A percentile compares a stretch with the other conserved stretches of the same genome.
Evolutionary conservation across 2,888 invertebrate species (phyloP).

Genomic region (Rhamphomyia laevipes): DNA sequence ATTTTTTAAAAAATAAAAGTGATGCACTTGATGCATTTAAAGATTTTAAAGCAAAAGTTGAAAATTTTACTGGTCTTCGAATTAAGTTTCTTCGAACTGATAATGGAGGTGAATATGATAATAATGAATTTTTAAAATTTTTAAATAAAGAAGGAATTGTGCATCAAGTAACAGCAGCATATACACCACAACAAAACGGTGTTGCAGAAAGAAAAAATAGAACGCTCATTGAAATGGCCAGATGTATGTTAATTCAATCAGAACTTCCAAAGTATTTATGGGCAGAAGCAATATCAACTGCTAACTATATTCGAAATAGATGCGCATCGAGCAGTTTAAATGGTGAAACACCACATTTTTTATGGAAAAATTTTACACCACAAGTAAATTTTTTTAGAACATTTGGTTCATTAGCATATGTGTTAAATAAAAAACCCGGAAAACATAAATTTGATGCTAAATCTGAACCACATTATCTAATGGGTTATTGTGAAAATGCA

Average conservation of each 20-base stretch:
- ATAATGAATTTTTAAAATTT: neutral
- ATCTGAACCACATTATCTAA: constrained; percentile 1
- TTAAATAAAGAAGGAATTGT: neutral
- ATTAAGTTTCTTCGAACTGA: neutral
- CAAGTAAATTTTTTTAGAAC: neutral
- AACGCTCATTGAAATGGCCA: neutral
- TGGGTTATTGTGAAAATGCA: constrained; percentile 1
- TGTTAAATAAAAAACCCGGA: neutral
- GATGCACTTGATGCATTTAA: neutral
- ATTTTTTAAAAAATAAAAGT: neutral
- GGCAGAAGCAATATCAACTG: neutral
- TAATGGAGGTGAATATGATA: neutral
- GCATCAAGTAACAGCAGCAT: constrained; percentile 1
- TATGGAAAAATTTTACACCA: neutral
- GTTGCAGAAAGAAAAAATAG: neutral
- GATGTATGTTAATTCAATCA: neutral
- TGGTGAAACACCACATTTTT: neutral
- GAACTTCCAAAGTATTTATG: neutral
- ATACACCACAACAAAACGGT: constrained; percentile 1
- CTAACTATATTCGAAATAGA: neutral
- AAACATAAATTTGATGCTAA: constrained; percentile 13
- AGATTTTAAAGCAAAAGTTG: constrained; percentile 1
- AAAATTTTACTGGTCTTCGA: neutral
- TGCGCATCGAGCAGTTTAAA: neutral
- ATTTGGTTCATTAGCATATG: neutral